Evolutionary conservation across 1,140 invertebrate species (phyloP), one percentile per base, ranked within the genome.

Genomic region (Eubasilissa regina): DNA sequence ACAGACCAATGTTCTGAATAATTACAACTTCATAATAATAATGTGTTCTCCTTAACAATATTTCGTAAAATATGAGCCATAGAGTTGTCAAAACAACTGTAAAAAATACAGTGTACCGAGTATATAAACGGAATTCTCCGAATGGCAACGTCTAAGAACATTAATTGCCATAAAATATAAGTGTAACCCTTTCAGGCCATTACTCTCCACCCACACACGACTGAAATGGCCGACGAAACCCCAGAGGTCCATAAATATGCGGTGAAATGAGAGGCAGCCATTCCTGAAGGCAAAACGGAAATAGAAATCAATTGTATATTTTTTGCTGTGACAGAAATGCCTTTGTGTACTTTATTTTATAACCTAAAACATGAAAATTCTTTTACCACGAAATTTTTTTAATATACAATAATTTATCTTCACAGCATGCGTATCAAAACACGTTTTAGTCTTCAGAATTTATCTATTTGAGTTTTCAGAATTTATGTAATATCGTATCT

Each of bases 181-280:
- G 62, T 66, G 62, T 66, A 66, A 66, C 62, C 62, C 62, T 66
- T 66, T 47, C 62, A 44, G 13, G 68, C 68, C 68, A 72, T 72
- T 72, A 72, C 45, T 72, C 68, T 51, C 68, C 68, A 25, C 48
- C 68, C 48, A 72, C 68, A 53, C 48, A 72, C 17, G 45, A 53
- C 12, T 25, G 68, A n/a, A 72, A 72, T 53, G 48, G 68, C 17
- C 48, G n/a, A 35, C 19, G 35, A 51, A 72, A 25, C 68, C 68
- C 68, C 68, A 25, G 68, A 51, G 68, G 47, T 72, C 68, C 68
- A 72, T 72, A 72, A 72, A 72, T 72, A 72, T 72, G 68, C 48
- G 45, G 68, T 48, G 48, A 72, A 72, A 53, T 48, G 47, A 12
- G 68, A 25, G 51, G 48, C 68, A 12, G 12, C 48, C 45, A 13